phyloP scores from a whole-genome alignment of 2,888 invertebrate genomes.

The Brachypterus glaber region DNA sequence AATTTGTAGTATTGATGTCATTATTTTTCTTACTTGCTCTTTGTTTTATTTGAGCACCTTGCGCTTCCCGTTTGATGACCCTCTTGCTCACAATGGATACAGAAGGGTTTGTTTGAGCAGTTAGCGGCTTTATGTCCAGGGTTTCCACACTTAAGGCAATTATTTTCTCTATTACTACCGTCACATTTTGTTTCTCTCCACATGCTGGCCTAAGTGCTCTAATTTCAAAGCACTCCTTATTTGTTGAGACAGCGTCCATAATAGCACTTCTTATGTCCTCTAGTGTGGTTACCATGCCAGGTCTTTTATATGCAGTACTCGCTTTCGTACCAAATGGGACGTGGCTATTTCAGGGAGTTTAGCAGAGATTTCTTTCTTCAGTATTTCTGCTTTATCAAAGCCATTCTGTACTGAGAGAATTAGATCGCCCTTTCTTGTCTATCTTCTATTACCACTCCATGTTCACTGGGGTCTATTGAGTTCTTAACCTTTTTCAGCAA shows the following conservation, averaged over 20 bases:
- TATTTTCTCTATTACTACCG: slow-evolving; percentile 9
- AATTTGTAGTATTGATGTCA: slow-evolving; percentile 2
- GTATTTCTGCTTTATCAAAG: slow-evolving; percentile 9
- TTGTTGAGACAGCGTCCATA: not conserved
- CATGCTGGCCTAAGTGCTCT: slow-evolving; percentile 19
- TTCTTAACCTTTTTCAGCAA: slow-evolving; percentile 14
- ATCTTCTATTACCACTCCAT: not conserved
- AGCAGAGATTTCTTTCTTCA: slow-evolving; percentile 8
- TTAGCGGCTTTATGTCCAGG: not conserved
- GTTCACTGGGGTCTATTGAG: slow-evolving; percentile 7
- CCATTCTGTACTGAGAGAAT: slow-evolving; percentile 13
- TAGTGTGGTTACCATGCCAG: slow-evolving; percentile 12
- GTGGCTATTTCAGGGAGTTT: slow-evolving; percentile 9
- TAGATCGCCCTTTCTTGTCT: slow-evolving; percentile 10
- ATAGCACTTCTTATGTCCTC: slow-evolving; percentile 7
- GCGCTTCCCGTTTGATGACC: not conserved
- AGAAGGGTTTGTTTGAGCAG: not conserved
- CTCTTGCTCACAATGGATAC: not conserved
- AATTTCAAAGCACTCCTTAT: slow-evolving; percentile 12
- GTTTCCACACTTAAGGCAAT: not conserved
- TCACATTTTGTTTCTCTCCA: slow-evolving; percentile 17
- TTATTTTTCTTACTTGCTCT: not conserved
- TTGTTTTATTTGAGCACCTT: slow-evolving; percentile 1
- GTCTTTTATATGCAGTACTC: slow-evolving; percentile 14
- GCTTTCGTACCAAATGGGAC: slow-evolving; percentile 6